Evolutionary conservation across 1,140 invertebrate species (phyloP).

Genomic region (Zeugodacus cucurbitae): DNA sequence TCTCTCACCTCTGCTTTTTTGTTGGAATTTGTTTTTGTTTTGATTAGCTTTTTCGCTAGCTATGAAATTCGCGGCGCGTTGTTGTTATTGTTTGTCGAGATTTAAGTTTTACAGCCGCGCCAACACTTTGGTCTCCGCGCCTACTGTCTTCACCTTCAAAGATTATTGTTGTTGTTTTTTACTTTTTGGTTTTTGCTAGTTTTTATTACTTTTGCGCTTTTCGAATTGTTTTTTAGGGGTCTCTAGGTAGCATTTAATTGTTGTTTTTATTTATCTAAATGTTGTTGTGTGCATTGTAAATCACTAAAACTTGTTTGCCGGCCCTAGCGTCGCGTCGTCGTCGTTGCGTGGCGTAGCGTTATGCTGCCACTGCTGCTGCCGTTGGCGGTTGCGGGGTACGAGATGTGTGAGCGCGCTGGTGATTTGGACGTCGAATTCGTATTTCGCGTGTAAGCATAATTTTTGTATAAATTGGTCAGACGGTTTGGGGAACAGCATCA

Average conservation of each 20-base stretch:
- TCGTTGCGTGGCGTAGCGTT: background rate
- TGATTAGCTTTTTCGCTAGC: background rate
- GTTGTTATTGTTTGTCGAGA: background rate
- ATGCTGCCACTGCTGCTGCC: background rate
- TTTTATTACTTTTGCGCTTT: background rate
- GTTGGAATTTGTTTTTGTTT: too few relatives aligned
- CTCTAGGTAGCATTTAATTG: background rate
- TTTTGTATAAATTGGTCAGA: constrained; percentile 62
- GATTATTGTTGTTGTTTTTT: background rate
- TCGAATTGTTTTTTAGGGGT: constrained; percentile 3
- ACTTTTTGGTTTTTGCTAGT: background rate
- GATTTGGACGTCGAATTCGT: background rate
- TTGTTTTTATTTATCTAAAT: background rate
- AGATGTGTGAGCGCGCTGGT: background rate
- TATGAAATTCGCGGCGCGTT: background rate
- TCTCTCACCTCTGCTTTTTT: background rate
- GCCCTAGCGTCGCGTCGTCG: background rate
- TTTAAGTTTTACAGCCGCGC: background rate
- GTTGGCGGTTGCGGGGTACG: background rate
- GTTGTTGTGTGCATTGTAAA: constrained; percentile 13
- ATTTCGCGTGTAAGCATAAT: constrained; percentile 47
- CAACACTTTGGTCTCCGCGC: background rate
- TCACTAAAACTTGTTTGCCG: constrained; percentile 26
- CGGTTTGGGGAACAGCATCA: constrained; percentile 61
- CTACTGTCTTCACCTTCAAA: background rate